These are phyloP conservation scores for Brachirus orientalis DNA, from an alignment of 2,113 vertebrate species.

Conservation along the genomic window DNA sequence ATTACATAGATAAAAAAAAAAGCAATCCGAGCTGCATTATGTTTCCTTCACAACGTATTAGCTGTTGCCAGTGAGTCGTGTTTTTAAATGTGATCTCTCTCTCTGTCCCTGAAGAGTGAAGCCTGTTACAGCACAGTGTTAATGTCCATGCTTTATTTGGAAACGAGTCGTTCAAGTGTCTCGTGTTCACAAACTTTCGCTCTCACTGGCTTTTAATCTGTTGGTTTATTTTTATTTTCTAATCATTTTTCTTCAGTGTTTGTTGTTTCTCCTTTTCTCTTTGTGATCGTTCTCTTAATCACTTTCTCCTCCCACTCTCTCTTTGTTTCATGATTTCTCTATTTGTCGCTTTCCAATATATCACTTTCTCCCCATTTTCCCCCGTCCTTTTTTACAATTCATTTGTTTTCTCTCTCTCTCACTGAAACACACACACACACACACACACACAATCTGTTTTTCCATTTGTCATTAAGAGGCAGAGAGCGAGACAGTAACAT, in stretches of 20 bases:
- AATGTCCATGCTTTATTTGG: too few relatives aligned
- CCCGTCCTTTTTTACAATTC: constrained; percentile 33
- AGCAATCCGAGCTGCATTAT: not conserved
- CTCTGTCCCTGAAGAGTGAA: not conserved
- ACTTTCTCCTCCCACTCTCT: not conserved
- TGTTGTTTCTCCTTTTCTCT: constrained; percentile 7
- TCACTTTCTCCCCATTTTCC: constrained; percentile 18
- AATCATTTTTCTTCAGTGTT: not conserved
- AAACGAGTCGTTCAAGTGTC: too few relatives aligned
- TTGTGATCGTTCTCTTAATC: constrained; percentile 9
- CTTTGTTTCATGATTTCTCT: constrained; percentile 46
- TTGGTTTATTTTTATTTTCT: not conserved
- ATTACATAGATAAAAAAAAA: not conserved
- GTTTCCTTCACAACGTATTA: not conserved
- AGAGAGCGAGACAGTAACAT: constrained; percentile 65
- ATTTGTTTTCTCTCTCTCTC: constrained; percentile 21
- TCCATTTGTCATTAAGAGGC: constrained; percentile 69
- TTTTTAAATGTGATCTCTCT: not conserved
- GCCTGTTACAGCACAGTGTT: not conserved
- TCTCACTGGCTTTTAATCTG: not conserved
- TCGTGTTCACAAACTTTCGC: too few relatives aligned
- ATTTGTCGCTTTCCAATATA: constrained; percentile 53
- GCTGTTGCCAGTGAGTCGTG: not conserved
- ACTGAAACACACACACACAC: constrained; percentile 7
- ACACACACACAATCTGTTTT: constrained; percentile 43